Evolutionary conservation across 2,888 invertebrate genomes (phyloP).

Genomic region (Unio pictorum): DNA sequence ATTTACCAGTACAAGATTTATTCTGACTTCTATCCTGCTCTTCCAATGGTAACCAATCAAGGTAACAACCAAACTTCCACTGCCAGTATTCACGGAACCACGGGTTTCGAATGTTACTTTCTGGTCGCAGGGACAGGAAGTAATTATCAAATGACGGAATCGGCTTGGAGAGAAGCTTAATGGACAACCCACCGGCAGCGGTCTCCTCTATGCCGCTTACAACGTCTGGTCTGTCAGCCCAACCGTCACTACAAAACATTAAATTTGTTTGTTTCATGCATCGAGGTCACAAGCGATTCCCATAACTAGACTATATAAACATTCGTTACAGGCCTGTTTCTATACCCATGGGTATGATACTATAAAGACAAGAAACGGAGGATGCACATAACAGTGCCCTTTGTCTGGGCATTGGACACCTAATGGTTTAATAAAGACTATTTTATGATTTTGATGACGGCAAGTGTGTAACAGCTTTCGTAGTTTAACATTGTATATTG

Average conservation of each 20-base stretch:
- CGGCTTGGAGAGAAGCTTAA: conserved; percentile 82
- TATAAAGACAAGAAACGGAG: too few relatives aligned
- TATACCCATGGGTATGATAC: too few relatives aligned
- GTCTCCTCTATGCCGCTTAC: conserved; percentile 76
- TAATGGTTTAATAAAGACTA: too few relatives aligned
- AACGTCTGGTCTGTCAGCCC: conserved; percentile 83
- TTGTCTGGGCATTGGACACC: too few relatives aligned
- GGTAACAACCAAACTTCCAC: conserved; percentile 78
- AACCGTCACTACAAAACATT: conserved; percentile 79
- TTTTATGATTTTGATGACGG: too few relatives aligned
- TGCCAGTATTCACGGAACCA: conserved; percentile 87
- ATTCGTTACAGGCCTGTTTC: too few relatives aligned
- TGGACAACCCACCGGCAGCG: conserved; percentile 82
- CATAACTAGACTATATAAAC: too few relatives aligned
- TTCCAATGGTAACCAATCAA: conserved; percentile 22
- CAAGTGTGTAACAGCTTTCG: too few relatives aligned
- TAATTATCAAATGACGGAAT: conserved; percentile 76
- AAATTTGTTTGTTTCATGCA: not conserved
- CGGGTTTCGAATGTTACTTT: conserved; percentile 81
- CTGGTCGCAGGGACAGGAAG: conserved; percentile 78
- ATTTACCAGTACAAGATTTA: conserved; percentile 54
- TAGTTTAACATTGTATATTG: too few relatives aligned
- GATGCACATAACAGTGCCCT: too few relatives aligned
- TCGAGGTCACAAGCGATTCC: too few relatives aligned
- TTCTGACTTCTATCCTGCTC: conserved; percentile 18